A percentile compares a stretch with the other conserved stretches of the same genome.
These are phyloP conservation scores for Sesamia inferens DNA, from an alignment of 2,888 invertebrate genomes.

Conservation along the genomic window DNA sequence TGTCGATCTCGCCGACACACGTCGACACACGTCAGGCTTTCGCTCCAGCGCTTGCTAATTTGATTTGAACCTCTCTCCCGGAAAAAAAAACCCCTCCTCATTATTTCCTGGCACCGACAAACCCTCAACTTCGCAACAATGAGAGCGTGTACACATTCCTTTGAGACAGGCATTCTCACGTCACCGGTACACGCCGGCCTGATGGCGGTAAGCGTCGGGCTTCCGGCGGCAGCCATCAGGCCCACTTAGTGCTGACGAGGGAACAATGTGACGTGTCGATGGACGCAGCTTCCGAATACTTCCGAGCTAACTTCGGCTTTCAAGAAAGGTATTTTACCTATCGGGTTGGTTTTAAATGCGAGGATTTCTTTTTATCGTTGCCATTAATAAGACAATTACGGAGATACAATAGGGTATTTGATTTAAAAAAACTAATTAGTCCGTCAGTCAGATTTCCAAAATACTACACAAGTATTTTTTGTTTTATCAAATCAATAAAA, in stretches of 20 bases:
- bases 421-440: no score
- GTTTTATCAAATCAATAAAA: no score
- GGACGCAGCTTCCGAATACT: conserved; percentile 39
- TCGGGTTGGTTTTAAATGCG: neutral
- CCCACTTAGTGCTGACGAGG: conserved; percentile 60
- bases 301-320: conserved; percentile 21
- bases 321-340: conserved; percentile 9
- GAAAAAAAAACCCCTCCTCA: neutral
- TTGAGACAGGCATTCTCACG: conserved; percentile 54
- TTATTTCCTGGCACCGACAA: conserved; percentile 18
- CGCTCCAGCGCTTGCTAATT: no score
- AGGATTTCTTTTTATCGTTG: neutral
- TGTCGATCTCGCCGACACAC: no score
- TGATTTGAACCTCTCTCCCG: neutral
- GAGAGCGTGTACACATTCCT: conserved; percentile 36
- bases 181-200: conserved; percentile 45
- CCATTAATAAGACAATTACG: neutral
- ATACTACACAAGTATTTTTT: no score
- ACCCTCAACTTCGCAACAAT: conserved; percentile 30
- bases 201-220: conserved; percentile 34
- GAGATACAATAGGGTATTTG: no score
- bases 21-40: no score
- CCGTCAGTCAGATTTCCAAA: no score
- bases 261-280: conserved; percentile 58
- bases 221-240: conserved; percentile 42